phyloP scores from a whole-genome alignment of 2,888 invertebrate genomes.

The Spodoptera picta region DNA sequence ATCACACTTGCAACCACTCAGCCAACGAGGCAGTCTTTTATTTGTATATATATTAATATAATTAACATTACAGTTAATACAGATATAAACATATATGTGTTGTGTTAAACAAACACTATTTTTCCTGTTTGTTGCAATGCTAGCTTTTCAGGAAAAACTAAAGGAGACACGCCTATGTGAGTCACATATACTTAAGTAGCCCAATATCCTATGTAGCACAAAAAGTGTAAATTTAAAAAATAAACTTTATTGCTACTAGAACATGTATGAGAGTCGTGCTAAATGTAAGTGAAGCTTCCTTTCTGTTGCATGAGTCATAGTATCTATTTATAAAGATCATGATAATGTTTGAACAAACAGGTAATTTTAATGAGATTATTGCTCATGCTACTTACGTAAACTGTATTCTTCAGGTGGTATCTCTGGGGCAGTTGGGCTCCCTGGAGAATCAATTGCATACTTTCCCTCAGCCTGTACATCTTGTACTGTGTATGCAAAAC shows the following conservation, averaged over 20 bases:
- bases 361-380: not conserved
- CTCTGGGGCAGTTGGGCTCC: conserved; percentile 95
- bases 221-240: not conserved
- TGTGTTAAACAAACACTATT: no score
- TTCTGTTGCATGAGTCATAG: conserved; percentile 21
- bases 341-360: not conserved
- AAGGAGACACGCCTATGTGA: conserved; percentile 27
- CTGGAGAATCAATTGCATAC: conserved; percentile 98
- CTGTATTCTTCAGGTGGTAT: conserved; percentile 98
- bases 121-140: conserved; percentile 41
- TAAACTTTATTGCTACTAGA: not conserved
- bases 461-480: conserved; percentile 98
- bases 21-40: no score
- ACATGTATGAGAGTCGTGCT: not conserved
- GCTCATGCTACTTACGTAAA: conserved; percentile 90
- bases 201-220: not conserved
- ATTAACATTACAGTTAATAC: no score
- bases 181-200: conserved; percentile 10
- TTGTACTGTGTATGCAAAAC: conserved; percentile 94
- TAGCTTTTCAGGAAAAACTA: conserved; percentile 25
- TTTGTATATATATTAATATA: no score
- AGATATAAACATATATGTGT: no score
- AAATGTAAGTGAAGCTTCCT: not conserved
- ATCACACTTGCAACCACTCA: no score
- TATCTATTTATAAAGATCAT: conserved; percentile 4